These are phyloP conservation scores for Abrostola triplasia DNA, from an alignment of 2,888 invertebrate species.

Conservation along the genomic window DNA sequence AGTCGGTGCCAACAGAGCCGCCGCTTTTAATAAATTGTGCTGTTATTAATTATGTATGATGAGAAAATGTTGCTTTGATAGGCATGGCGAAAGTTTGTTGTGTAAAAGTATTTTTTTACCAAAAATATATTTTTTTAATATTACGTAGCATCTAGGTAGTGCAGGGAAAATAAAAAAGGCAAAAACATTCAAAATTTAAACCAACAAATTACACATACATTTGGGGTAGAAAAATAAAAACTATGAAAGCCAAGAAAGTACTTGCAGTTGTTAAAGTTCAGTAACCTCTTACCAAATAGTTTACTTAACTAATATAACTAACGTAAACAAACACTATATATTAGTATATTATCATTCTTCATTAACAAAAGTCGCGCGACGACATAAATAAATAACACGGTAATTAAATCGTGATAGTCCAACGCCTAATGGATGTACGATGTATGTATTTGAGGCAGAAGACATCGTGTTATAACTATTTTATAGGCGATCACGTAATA, in stretches of 20 bases:
- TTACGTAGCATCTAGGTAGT: background rate
- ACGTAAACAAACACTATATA: too few species aligned
- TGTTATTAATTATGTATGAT: conserved; percentile 9
- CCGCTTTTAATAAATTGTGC: conserved; percentile 21
- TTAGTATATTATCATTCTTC: too few species aligned
- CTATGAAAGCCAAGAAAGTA: background rate
- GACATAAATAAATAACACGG: conserved; percentile 34
- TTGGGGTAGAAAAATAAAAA: background rate
- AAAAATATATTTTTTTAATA: background rate
- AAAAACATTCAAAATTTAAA: too few species aligned
- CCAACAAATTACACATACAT: too few species aligned
- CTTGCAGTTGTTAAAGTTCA: too few species aligned
- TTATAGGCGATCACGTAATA: conserved; percentile 46
- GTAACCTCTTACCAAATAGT: too few species aligned
- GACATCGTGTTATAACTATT: conserved; percentile 40
- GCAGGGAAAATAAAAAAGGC: background rate
- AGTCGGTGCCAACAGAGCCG: conserved; percentile 35
- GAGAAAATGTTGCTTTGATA: background rate
- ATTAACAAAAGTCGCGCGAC: conserved; percentile 1
- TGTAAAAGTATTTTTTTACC: background rate
- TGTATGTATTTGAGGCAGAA: conserved; percentile 25
- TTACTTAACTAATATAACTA: too few species aligned
- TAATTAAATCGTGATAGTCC: conserved; percentile 42
- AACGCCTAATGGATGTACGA: conserved; percentile 22
- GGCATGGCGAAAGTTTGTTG: background rate